Conservation (phyloP, 2,888 invertebrate genomes). For the Boloria euphrosyne region DNA sequence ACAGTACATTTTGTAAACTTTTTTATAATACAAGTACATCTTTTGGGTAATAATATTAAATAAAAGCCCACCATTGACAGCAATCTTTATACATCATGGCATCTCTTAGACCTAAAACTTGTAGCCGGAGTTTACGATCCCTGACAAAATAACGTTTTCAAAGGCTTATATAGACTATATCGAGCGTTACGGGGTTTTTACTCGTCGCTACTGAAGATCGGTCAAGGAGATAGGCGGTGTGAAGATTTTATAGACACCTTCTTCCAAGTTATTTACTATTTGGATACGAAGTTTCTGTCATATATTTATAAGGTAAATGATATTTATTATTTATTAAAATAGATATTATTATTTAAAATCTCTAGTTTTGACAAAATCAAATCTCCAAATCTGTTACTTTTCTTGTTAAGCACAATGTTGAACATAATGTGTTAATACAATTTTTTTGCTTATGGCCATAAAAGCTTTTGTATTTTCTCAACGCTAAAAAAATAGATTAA, state of each 20-base stretch:
- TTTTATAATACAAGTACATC: too few species aligned
- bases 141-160: conserved; percentile 14
- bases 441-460: too few species aligned
- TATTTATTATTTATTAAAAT: neutral
- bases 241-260: conserved; percentile 12
- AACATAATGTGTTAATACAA: too few species aligned
- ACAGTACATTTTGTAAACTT: too few species aligned
- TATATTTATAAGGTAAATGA: neutral
- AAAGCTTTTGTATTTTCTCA: too few species aligned
- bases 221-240: conserved; percentile 10
- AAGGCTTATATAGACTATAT: conserved; percentile 2
- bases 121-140: conserved; percentile 7
- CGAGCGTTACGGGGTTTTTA: conserved; percentile 8
- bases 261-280: conserved; percentile 11
- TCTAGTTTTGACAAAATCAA: too few species aligned
- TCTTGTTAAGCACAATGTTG: too few species aligned
- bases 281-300: neutral
- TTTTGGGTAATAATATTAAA: too few species aligned
- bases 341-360: too few species aligned
- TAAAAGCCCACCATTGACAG: neutral
- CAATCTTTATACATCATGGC: conserved; percentile 9
- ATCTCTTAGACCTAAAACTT: conserved; percentile 9
- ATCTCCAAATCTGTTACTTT: too few species aligned
- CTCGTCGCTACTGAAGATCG: neutral
- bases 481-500: too few species aligned